Base-by-base conservation (phyloP, 2,797 vertebrate genomes). In the Diplodus puntazzo region DNA sequence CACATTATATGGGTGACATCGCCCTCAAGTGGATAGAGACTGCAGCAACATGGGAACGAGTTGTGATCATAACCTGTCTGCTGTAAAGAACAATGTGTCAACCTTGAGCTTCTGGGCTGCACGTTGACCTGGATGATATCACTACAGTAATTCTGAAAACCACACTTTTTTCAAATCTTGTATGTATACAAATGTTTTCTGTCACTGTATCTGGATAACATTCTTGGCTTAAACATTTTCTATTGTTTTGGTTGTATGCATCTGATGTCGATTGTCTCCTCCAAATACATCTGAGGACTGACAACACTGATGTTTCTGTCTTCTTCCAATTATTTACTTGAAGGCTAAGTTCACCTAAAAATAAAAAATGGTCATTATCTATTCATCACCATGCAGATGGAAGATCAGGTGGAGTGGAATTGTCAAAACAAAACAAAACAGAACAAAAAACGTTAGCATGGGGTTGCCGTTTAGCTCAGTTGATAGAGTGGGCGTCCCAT, bases 21-120 rank as follows among this genome's bases (percentile, higher is more conserved):
- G 85, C 87, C 92, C 60, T 73, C 92, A 70, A 67, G 93, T 91
- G 94, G 77, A 75, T 1, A 46, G 18, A 69, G 1, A 12, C 20
- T n/a, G 79, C 12, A 89, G 77, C 68, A 49, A 39, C 1, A 66
- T 0, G 5, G 66, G 16, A 42, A 60, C 12, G 11, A 27, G 0
- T 11, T 60, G 21, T 7, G 63, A 55, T 65, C 50, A 30, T 4
- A 39, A 5, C 18, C 48, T 27, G n/a, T 0, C n/a, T 25, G 23
- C 5, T 46, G 9, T 12, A 12, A 6, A 34, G 5, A 0, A 10
- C 12, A 50, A 18, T 30, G 18, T 30, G 49, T 25, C 5, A 42
- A 0, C 20, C 0, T 21, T 17, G 2, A 64, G 46, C 6, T 17
- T 48, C 25, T 18, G 11, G 1, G 16, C 34, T 78, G 52, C 11